Conservation (phyloP, 2,888 invertebrate species). For the Chrysolina oricalcia region DNA sequence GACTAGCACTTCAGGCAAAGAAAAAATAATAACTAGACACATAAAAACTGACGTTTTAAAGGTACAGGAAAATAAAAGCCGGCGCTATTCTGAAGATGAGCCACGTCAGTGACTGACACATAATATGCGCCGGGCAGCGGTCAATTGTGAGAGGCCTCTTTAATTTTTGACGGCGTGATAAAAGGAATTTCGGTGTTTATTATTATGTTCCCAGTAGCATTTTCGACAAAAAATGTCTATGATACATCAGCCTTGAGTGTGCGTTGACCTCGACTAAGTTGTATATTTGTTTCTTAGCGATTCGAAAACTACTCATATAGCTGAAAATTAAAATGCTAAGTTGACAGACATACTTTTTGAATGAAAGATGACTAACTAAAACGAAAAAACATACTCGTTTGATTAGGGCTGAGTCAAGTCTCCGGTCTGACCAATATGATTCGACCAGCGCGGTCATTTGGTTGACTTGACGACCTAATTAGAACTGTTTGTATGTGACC, state of each 20-base stretch:
- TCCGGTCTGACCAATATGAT: no score
- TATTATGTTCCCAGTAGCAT: constrained; percentile 59
- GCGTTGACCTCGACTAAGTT: neutral
- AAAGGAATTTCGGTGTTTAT: constrained; percentile 59
- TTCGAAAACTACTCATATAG: neutral
- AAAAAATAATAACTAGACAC: constrained; percentile 48
- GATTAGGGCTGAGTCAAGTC: no score
- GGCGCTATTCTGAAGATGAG: constrained; percentile 42
- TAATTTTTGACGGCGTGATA: constrained; percentile 59
- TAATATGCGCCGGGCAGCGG: constrained; percentile 32
- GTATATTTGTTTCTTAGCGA: neutral
- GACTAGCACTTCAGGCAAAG: constrained; percentile 52
- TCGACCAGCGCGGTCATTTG: no score
- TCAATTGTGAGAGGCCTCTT: constrained; percentile 52
- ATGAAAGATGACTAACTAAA: no score
- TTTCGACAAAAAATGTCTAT: constrained; percentile 51
- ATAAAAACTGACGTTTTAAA: constrained; percentile 59
- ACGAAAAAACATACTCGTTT: no score
- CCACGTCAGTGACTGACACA: constrained; percentile 38
- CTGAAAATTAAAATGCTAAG: no score
- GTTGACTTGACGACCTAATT: no score
- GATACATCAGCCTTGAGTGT: constrained; percentile 26
- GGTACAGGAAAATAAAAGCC: constrained; percentile 52
- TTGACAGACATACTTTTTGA: no score
- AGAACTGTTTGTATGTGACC: no score